Percentiles rank a stretch among this genome's conserved stretches.
These are phyloP conservation scores for Micromussa lordhowensis DNA, from an alignment of 92 coral and sea anemone species.

Conservation along the genomic window DNA sequence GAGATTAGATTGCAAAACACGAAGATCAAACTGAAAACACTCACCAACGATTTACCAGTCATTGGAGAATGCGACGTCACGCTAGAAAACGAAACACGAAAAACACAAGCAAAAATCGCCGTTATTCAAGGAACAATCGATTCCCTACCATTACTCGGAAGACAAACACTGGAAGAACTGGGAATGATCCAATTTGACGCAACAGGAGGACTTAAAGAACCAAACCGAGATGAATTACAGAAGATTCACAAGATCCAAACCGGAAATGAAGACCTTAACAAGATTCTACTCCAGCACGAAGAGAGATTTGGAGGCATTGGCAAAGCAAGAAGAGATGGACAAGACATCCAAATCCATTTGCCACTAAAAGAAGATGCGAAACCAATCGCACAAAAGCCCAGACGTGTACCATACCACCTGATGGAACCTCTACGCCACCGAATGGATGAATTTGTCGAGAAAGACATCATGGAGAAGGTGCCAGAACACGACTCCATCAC, in stretches of 20 bases:
- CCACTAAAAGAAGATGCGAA: conserved; percentile 62
- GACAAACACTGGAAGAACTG: too few species aligned
- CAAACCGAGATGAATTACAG: conserved; percentile 33
- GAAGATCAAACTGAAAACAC: too few species aligned
- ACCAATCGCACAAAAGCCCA: conserved; percentile 62
- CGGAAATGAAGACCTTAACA: too few species aligned
- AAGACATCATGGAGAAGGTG: conserved; percentile 14
- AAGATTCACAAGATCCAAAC: too few species aligned
- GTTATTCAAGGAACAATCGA: too few species aligned
- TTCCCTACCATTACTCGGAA: too few species aligned
- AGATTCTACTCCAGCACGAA: too few species aligned
- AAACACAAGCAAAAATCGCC: too few species aligned
- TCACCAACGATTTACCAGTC: too few species aligned
- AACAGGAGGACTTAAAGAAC: conserved; percentile 54
- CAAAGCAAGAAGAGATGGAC: conserved; percentile 47
- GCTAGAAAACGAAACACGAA: too few species aligned
- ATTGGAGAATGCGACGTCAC: too few species aligned
- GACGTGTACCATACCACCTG: conserved; percentile 61
- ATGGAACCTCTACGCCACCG: conserved; percentile 61
- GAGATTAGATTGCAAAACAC: conserved; percentile 16
- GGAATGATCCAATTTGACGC: conserved; percentile 52
- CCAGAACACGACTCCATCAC: too few species aligned
- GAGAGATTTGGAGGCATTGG: conserved; percentile 55
- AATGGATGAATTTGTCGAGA: conserved; percentile 49
- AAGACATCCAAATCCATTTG: conserved; percentile 44